Percentiles rank a stretch among this genome's conserved stretches.
phyloP scores from a whole-genome alignment of 2,888 invertebrate genomes.

The Ormyrus nitidulus region DNA sequence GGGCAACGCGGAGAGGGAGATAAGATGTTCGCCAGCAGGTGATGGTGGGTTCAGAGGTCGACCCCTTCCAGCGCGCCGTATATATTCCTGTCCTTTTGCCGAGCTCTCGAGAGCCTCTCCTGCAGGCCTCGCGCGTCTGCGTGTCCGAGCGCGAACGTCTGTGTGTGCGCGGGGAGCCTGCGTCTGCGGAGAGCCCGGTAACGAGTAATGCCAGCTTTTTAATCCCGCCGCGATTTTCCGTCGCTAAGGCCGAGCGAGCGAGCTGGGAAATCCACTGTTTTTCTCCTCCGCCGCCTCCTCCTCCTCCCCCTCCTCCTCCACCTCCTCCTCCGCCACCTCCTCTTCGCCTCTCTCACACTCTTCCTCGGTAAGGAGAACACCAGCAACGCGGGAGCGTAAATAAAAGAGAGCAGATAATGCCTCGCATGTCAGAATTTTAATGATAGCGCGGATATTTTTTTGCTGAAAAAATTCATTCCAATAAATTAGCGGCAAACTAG shows the following conservation, averaged over 20 bases:
- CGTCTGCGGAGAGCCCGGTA: neutral
- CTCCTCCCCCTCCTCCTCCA: neutral
- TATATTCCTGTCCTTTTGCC: constrained; percentile 54
- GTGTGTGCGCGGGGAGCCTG: no score
- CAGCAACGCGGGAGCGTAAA: constrained; percentile 15
- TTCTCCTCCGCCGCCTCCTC: neutral
- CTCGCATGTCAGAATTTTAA: constrained; percentile 48
- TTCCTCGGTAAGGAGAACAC: neutral
- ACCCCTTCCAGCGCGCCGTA: constrained; percentile 53
- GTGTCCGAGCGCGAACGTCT: neutral
- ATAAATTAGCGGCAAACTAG: constrained; percentile 34
- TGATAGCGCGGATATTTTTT: constrained; percentile 1
- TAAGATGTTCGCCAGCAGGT: constrained; percentile 57
- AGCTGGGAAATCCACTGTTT: constrained; percentile 24
- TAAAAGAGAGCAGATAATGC: constrained; percentile 36
- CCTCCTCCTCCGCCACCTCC: neutral
- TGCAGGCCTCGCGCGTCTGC: neutral
- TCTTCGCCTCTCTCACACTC: neutral
- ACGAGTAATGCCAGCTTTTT: constrained; percentile 54
- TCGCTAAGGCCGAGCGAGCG: neutral
- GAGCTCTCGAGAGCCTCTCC: neutral
- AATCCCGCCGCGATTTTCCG: constrained; percentile 39
- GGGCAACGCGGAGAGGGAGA: constrained; percentile 18
- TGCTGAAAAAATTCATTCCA: constrained; percentile 22
- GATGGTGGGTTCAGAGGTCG: constrained; percentile 57